Evolutionary conservation across 2,113 vertebrate genomes (phyloP).

Genomic region (Sphyrna mokarran): DNA sequence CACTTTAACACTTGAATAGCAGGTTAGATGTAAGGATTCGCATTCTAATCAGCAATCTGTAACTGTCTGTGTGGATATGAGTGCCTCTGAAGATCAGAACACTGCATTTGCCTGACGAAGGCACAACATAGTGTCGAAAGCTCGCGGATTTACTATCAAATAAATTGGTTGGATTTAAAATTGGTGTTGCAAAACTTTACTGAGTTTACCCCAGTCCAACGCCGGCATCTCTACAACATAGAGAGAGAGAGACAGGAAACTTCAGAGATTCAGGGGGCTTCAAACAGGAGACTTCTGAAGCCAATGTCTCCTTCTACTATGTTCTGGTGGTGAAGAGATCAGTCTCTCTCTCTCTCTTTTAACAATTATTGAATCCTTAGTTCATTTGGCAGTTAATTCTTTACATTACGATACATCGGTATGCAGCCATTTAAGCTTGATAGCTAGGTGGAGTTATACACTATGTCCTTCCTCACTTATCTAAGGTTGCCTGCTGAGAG

Average conservation of each 20-base stretch:
- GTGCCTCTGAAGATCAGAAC: too few relatives aligned
- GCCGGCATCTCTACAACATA: too few relatives aligned
- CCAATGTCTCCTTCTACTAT: neutral
- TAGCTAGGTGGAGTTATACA: neutral
- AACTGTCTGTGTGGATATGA: too few relatives aligned
- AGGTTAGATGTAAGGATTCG: too few relatives aligned
- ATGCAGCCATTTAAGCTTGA: neutral
- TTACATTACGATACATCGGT: neutral
- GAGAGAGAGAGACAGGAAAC: neutral
- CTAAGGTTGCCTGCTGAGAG: neutral
- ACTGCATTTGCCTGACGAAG: too few relatives aligned
- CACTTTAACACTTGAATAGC: too few relatives aligned
- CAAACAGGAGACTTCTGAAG: neutral
- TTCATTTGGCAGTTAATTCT: neutral
- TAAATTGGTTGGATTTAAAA: too few relatives aligned
- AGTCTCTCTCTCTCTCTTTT: neutral
- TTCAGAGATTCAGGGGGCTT: neutral
- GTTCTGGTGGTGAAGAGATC: neutral
- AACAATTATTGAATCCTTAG: neutral
- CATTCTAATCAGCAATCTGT: too few relatives aligned
- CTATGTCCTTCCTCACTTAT: neutral
- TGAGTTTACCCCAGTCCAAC: too few relatives aligned
- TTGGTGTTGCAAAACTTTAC: too few relatives aligned
- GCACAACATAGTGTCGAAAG: too few relatives aligned
- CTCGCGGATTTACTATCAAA: too few relatives aligned